Percentiles rank a stretch among this genome's conserved stretches.
Conservation (phyloP, 2,113 vertebrate genomes). For the Aspidoscelis tigris region DNA sequence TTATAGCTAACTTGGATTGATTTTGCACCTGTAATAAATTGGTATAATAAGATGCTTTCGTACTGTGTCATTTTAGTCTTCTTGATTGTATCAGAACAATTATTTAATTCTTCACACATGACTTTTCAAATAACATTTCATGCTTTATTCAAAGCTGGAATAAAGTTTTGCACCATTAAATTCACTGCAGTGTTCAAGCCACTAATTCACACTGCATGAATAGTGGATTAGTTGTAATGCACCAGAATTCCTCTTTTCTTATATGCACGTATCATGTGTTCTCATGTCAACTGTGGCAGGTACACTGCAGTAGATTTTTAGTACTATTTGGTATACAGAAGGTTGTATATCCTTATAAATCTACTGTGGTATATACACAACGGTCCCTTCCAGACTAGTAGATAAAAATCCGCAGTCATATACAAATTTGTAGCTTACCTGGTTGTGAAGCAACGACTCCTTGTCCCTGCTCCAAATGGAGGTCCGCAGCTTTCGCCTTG, state of each 20-base stretch:
- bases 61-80: neutral
- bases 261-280: neutral
- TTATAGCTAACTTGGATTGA: neutral
- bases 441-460: too few relatives aligned
- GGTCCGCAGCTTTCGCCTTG: too few relatives aligned
- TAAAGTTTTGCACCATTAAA: neutral
- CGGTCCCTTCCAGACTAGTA: too few relatives aligned
- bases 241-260: neutral
- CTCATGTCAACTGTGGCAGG: neutral
- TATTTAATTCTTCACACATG: constrained; percentile 31
- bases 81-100: neutral
- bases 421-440: too few relatives aligned
- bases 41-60: neutral
- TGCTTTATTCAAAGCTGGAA: neutral
- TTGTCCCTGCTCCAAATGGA: too few relatives aligned
- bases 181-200: neutral
- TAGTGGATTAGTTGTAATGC: neutral
- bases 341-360: neutral
- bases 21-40: neutral
- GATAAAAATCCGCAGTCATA: too few relatives aligned
- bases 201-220: neutral
- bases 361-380: too few relatives aligned
- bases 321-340: neutral
- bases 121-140: neutral
- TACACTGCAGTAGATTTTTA: too few relatives aligned